phyloP scores from a whole-genome alignment of 2,888 invertebrate species.

The Choreutis nemorana region DNA sequence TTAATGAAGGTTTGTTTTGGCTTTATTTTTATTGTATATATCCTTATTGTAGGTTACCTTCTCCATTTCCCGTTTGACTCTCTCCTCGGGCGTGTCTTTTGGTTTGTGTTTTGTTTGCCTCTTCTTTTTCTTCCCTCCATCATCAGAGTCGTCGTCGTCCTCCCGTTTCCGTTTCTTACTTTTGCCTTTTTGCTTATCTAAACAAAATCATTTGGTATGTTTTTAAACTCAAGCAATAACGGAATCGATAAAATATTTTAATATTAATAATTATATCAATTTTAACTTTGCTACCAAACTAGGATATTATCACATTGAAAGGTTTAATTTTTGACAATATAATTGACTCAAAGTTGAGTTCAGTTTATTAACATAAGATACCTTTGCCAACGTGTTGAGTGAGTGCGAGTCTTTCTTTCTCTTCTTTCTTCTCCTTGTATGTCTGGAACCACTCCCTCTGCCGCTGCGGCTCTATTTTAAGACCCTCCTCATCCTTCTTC shows the following conservation, averaged over 20 bases:
- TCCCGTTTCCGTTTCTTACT: constrained; percentile 41
- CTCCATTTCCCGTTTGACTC: constrained; percentile 70
- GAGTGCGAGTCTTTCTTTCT: constrained; percentile 72
- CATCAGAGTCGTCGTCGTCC: constrained; percentile 33
- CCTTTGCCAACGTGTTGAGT: constrained; percentile 39
- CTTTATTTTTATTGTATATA: no score
- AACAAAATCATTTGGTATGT: constrained; percentile 1
- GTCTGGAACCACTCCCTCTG: constrained; percentile 88
- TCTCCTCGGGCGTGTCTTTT: constrained; percentile 68
- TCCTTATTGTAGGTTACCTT: no score
- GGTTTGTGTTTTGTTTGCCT: constrained; percentile 46
- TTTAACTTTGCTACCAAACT: no score
- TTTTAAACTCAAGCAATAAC: no score
- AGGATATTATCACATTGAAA: not conserved
- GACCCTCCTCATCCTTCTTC: constrained; percentile 33
- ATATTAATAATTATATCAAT: no score
- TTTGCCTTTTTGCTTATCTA: constrained; percentile 32
- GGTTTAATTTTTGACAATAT: no score
- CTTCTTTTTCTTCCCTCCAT: constrained; percentile 38
- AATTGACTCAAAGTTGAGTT: no score
- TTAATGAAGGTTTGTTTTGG: no score
- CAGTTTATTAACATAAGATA: constrained; percentile 12
- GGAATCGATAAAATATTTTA: no score
- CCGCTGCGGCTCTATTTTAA: constrained; percentile 38
- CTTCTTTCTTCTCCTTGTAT: constrained; percentile 77